phyloP scores from a whole-genome alignment of 2,888 invertebrate species.

The Nemoura dubitans region DNA sequence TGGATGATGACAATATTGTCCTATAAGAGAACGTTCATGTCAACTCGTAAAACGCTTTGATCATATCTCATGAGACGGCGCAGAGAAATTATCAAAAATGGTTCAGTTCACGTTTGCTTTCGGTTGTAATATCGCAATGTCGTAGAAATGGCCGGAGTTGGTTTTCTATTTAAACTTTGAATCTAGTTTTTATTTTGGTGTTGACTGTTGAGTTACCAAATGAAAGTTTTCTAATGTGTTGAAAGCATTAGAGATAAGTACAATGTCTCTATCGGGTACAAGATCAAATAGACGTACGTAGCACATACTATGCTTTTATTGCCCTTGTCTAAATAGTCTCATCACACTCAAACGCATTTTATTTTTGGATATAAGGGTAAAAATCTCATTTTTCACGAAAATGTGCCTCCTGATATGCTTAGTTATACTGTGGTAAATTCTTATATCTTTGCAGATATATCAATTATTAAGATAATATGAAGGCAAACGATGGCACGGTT shows the following conservation, averaged over 20 bases:
- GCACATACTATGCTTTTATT: no score
- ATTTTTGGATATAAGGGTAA: neutral
- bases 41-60: slow-evolving; percentile 12
- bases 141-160: neutral
- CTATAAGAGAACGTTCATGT: slow-evolving; percentile 7
- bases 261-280: no score
- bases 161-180: neutral
- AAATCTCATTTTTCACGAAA: neutral
- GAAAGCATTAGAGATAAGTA: no score
- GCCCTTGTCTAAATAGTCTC: no score
- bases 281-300: no score
- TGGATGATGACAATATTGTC: slow-evolving; percentile 12
- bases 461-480: neutral
- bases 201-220: neutral
- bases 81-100: slow-evolving; percentile 7
- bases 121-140: neutral
- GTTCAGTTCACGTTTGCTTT: neutral
- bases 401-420: neutral
- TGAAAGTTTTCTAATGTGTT: neutral
- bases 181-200: neutral
- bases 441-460: neutral
- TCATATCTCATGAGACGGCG: neutral
- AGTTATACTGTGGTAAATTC: no score
- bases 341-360: no score
- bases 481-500: neutral